phyloP scores from a whole-genome alignment of 2,888 invertebrate species.

The Apodemia mormo region DNA sequence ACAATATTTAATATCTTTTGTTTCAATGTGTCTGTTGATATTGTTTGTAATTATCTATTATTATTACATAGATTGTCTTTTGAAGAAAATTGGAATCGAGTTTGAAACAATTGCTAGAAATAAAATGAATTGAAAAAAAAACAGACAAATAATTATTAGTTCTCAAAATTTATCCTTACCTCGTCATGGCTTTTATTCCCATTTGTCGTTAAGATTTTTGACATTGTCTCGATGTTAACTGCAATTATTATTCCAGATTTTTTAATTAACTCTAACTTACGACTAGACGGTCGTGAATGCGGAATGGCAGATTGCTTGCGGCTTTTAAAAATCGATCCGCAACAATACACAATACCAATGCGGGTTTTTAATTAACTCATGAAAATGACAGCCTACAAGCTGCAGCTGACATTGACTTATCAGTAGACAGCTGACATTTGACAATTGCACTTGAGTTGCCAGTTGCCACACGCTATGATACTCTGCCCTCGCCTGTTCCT shows the following conservation, averaged over 20 bases:
- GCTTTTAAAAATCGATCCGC: conserved; percentile 17
- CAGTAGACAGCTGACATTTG: not conserved
- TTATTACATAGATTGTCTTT: too few species aligned
- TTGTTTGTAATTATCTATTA: too few species aligned
- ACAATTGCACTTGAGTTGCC: not conserved
- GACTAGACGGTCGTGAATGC: not conserved
- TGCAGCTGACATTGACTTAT: not conserved
- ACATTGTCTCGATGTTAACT: conserved; percentile 48
- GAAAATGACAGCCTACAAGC: not conserved
- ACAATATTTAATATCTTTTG: too few species aligned
- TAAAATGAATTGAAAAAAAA: too few species aligned
- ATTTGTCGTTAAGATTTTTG: conserved; percentile 58
- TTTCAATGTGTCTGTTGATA: too few species aligned
- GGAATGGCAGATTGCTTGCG: conserved; percentile 6
- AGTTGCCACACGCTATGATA: too few species aligned
- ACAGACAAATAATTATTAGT: not conserved
- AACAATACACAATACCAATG: conserved; percentile 1
- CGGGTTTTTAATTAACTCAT: conserved; percentile 12
- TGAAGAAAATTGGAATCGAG: too few species aligned
- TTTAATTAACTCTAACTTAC: not conserved
- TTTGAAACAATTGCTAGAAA: too few species aligned
- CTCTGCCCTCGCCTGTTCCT: too few species aligned
- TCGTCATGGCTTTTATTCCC: conserved; percentile 85
- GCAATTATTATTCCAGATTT: conserved; percentile 7
- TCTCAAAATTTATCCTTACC: conserved; percentile 65